A percentile compares a stretch with the other conserved stretches of the same genome.
Evolutionary conservation across 2,888 invertebrate genomes (phyloP).

Genomic region (Eupithecia exiguata): DNA sequence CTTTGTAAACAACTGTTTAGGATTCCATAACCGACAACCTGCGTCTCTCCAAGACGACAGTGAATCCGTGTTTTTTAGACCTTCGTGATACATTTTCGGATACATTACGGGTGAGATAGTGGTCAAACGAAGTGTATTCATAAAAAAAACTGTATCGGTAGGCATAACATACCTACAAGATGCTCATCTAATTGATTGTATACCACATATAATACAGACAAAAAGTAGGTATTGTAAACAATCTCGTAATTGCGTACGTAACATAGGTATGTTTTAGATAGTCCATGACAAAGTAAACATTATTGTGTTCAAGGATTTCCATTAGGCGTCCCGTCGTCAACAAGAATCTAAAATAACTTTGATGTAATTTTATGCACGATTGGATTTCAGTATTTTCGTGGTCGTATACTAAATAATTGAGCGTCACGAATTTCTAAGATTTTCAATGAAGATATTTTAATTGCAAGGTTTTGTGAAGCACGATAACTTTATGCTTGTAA

Average conservation of each 20-base stretch:
- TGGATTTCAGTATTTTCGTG: constrained; percentile 12
- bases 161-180: too few species aligned
- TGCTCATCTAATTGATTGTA: background rate
- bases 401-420: background rate
- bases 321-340: background rate
- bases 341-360: background rate
- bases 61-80: too few species aligned
- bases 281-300: constrained; percentile 15
- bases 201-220: background rate
- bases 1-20: too few species aligned
- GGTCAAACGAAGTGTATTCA: too few species aligned
- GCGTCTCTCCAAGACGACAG: too few species aligned
- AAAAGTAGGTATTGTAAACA: constrained; percentile 14
- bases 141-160: too few species aligned
- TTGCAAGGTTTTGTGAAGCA: background rate
- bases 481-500: background rate
- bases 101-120: too few species aligned
- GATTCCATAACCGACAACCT: too few species aligned
- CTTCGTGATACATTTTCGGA: too few species aligned
- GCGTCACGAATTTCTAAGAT: background rate
- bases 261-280: background rate
- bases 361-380: constrained; percentile 9
- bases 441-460: background rate
- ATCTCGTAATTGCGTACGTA: background rate
- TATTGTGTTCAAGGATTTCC: constrained; percentile 26